Base-by-base conservation (phyloP, 2,797 vertebrate species). In the Babyrousa celebensis region DNA sequence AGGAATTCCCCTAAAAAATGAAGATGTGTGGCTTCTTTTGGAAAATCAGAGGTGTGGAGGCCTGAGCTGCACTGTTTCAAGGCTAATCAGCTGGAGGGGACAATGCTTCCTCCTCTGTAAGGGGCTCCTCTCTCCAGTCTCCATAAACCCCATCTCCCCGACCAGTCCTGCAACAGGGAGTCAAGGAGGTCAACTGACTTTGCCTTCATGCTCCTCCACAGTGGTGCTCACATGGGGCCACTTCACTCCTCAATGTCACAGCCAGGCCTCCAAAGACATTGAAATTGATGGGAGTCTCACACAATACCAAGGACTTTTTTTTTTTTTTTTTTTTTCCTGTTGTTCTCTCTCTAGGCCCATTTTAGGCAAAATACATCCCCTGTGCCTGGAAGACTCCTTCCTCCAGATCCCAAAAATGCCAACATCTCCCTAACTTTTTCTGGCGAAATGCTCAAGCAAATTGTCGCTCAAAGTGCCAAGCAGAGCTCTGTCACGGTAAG, bases 401-500 rank as follows among this genome's bases (percentile, higher is more conserved):
- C 95, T 83, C 63, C 72, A 83, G 9, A 63, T 25, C 77, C 92
- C 32, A 83, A 88, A 92, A 84, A 85, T 8, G 85, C 25, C 88
- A 89, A 70, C 17, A 0, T 70, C n/a, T 92, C 92, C 2, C 0
- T 97, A 25, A 96, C 29, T 29, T 23, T 97, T 23, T 95, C 95
- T 65, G 32, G 5, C 12, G 10, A 0, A 0, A 23, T 95, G 12
- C 0, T 97, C 67, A 95, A 15, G 27, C 7, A 1, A 7, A 27
- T 96, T 0, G 0, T 96, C n/a, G 11, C 23, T 11, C 3, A 62
- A 0, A 32, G 25, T 56, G 94, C 68, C 63, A 83, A 75, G 72
- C 11, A 36, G 27, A 94, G 91, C 54, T 87, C 93, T 16, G 5
- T 75, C 74, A 68, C 89, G 87, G 97, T 98, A 63, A 96, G 88